phyloP scores from a whole-genome alignment of 2,797 vertebrate species.

The Oreortyx pictus region DNA sequence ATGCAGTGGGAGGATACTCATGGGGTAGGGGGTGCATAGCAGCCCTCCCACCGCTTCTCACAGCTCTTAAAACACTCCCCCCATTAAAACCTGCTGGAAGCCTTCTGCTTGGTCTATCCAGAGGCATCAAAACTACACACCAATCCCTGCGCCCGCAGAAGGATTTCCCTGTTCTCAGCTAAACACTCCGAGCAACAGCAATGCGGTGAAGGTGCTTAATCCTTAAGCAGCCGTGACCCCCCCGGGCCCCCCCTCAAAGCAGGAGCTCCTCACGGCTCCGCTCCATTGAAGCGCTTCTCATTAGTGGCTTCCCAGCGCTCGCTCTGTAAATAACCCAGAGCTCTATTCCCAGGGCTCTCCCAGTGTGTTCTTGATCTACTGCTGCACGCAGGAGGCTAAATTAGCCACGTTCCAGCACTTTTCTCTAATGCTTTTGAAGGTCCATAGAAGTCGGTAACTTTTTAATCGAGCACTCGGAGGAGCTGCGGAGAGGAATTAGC shows the following conservation, averaged over 20 bases:
- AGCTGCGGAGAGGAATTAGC: background rate
- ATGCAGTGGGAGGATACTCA: background rate
- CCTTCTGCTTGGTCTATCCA: too few relatives aligned
- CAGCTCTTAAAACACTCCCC: too few relatives aligned
- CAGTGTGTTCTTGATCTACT: background rate
- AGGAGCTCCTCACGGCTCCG: too few relatives aligned
- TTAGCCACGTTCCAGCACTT: fast-evolving
- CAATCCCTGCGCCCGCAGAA: too few relatives aligned
- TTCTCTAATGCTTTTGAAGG: background rate
- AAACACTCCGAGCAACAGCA: too few relatives aligned
- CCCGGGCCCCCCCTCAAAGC: background rate
- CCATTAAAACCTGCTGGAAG: too few relatives aligned
- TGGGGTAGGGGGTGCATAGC: too few relatives aligned
- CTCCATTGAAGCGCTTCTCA: fast-evolving
- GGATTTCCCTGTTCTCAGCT: too few relatives aligned
- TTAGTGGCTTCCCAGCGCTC: background rate
- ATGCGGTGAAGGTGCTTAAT: background rate
- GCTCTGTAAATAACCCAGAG: background rate
- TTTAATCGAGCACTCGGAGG: background rate
- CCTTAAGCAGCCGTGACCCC: background rate
- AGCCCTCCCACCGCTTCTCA: too few relatives aligned
- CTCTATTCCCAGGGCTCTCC: fast-evolving
- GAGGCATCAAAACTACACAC: too few relatives aligned
- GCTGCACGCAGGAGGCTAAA: fast-evolving
- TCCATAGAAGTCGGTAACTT: fast-evolving